Conservation (phyloP, 2,113 vertebrate genomes). For the Eptatretus burgeri region DNA sequence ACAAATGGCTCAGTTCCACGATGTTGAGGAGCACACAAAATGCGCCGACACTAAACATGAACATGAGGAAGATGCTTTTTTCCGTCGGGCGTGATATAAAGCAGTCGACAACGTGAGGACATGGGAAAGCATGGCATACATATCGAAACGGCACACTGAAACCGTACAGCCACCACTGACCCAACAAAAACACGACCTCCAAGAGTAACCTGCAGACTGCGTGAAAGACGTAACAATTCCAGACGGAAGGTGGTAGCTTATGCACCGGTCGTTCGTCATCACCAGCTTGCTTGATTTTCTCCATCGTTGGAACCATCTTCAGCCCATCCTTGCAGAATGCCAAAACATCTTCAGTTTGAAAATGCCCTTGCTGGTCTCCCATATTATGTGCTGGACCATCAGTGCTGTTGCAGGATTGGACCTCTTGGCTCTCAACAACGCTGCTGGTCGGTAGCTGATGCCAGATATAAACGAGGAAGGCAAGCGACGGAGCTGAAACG, state of each 20-base stretch:
- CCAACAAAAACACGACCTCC: constrained; percentile 22
- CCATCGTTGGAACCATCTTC: too few species aligned
- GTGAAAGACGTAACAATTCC: constrained; percentile 25
- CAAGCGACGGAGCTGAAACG: constrained; percentile 25
- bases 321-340: not conserved
- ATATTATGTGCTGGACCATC: too few species aligned
- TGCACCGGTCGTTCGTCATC: too few species aligned
- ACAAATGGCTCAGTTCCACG: constrained; percentile 27
- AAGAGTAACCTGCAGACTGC: constrained; percentile 21
- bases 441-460: constrained; percentile 19
- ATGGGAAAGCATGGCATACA: constrained; percentile 16
- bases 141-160: constrained; percentile 23
- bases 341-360: too few species aligned
- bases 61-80: constrained; percentile 27
- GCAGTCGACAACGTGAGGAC: constrained; percentile 24
- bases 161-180: constrained; percentile 28
- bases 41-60: constrained; percentile 25
- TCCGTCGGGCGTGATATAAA: constrained; percentile 28
- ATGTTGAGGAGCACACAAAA: constrained; percentile 27
- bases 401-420: too few species aligned
- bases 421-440: not conserved
- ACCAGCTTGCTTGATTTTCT: too few species aligned
- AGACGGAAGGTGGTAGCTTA: constrained; percentile 11
- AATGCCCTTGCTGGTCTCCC: not conserved
- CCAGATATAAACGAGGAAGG: constrained; percentile 31